Evolutionary conservation across 1,140 invertebrate species (phyloP).

Genomic region (Reticulitermes speratus): DNA sequence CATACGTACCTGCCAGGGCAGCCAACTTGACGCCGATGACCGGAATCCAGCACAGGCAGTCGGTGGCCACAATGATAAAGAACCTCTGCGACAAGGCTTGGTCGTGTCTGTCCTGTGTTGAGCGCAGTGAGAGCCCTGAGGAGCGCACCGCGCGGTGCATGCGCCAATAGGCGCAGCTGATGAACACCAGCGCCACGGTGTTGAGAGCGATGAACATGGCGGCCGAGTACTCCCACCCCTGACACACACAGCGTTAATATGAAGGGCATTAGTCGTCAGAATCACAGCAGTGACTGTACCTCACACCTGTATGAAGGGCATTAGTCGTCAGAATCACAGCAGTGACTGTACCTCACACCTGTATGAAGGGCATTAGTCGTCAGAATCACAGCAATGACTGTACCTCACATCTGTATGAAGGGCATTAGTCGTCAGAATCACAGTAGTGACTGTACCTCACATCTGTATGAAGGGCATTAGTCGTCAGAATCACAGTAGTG

Average conservation of each 20-base stretch:
- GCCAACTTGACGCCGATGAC: conserved; percentile 60
- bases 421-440: too few species aligned
- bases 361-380: too few species aligned
- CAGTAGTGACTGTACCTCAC: not conserved
- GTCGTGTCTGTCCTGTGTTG: conserved; percentile 56
- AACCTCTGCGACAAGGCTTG: conserved; percentile 56
- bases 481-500: not conserved
- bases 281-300: not conserved
- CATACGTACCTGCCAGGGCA: conserved; percentile 52
- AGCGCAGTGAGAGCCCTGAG: conserved; percentile 55
- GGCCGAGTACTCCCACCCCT: conserved; percentile 65
- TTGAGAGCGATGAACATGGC: conserved; percentile 59
- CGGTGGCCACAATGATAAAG: conserved; percentile 57
- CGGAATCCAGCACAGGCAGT: conserved; percentile 65
- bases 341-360: not conserved
- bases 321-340: not conserved
- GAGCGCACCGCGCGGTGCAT: conserved; percentile 59
- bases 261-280: too few species aligned
- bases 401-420: too few species aligned
- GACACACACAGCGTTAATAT: too few species aligned
- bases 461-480: too few species aligned
- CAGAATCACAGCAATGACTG: not conserved
- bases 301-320: too few species aligned
- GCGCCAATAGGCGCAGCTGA: conserved; percentile 55
- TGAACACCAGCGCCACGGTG: conserved; percentile 58